phyloP scores from a whole-genome alignment of 2,888 invertebrate genomes.

The Leucoma salicis region DNA sequence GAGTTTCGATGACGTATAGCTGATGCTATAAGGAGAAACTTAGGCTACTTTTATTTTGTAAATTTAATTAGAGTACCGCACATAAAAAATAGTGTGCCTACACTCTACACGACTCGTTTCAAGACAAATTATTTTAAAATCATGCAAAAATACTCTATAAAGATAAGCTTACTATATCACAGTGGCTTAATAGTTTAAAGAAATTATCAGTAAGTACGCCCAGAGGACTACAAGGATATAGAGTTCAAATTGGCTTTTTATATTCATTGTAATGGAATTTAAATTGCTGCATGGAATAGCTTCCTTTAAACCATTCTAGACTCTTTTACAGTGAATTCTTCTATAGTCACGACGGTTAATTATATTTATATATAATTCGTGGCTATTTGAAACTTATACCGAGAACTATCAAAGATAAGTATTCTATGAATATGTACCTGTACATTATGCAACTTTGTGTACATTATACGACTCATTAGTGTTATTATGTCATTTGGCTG shows the following conservation, averaged over 20 bases:
- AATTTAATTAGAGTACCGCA: no score
- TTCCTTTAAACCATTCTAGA: slow-evolving; percentile 63
- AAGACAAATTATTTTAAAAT: no score
- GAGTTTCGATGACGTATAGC: no score
- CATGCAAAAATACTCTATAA: background rate
- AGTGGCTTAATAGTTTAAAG: slow-evolving; percentile 35
- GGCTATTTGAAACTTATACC: slow-evolving; percentile 32
- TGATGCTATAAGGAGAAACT: no score
- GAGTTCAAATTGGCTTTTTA: slow-evolving; percentile 65
- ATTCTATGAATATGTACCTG: background rate
- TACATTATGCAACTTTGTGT: no score
- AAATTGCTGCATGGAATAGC: slow-evolving; percentile 65
- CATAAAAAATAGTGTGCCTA: no score
- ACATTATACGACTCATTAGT: no score
- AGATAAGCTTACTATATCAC: slow-evolving; percentile 45
- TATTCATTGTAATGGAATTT: slow-evolving; percentile 69
- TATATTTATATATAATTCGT: slow-evolving; percentile 52
- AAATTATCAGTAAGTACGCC: slow-evolving; percentile 44
- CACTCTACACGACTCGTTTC: no score
- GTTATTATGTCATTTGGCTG: no score
- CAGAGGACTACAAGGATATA: slow-evolving; percentile 37
- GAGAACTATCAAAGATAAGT: slow-evolving; percentile 20
- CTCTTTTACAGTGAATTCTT: slow-evolving; percentile 59
- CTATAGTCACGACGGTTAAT: slow-evolving; percentile 67
- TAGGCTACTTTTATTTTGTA: no score